These are phyloP conservation scores for Anthopleura sola DNA, from an alignment of 64 coral and sea anemone genomes.

Conservation along the genomic window DNA sequence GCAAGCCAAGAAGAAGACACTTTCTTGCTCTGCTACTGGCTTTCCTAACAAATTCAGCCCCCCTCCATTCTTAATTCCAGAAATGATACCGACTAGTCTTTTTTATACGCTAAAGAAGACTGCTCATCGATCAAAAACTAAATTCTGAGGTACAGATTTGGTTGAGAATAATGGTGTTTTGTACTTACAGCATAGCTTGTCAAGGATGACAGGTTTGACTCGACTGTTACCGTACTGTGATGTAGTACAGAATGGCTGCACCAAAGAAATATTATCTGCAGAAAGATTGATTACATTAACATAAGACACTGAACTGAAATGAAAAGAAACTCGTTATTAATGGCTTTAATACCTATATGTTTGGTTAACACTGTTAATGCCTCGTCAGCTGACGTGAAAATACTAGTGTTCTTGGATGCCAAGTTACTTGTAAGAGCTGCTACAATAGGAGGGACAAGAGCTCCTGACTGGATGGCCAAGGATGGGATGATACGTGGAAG, in stretches of 20 bases:
- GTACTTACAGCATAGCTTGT: slow-evolving; percentile 54
- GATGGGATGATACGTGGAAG: slow-evolving; percentile 65
- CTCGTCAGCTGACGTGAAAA: slow-evolving; percentile 69
- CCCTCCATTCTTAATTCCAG: no score
- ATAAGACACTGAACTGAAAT: not conserved
- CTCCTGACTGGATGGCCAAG: slow-evolving; percentile 51
- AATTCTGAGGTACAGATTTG: no score
- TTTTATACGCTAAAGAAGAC: no score
- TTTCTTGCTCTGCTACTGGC: no score
- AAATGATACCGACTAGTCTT: no score
- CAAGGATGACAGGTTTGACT: slow-evolving; percentile 78
- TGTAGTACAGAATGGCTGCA: slow-evolving; percentile 84
- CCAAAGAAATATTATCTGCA: slow-evolving; percentile 64
- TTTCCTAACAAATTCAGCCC: no score
- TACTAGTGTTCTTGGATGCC: slow-evolving; percentile 86
- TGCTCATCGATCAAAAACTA: no score
- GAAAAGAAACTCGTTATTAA: not conserved
- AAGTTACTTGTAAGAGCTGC: slow-evolving; percentile 73
- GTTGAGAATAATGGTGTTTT: not conserved
- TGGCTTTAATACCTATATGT: slow-evolving; percentile 61
- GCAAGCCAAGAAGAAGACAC: no score
- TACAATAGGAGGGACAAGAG: slow-evolving; percentile 65
- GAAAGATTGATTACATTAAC: not conserved
- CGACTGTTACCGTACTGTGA: slow-evolving; percentile 80
- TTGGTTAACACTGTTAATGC: slow-evolving; percentile 66